Conservation (phyloP, 2,888 invertebrate genomes). For the Eupithecia abbreviata region DNA sequence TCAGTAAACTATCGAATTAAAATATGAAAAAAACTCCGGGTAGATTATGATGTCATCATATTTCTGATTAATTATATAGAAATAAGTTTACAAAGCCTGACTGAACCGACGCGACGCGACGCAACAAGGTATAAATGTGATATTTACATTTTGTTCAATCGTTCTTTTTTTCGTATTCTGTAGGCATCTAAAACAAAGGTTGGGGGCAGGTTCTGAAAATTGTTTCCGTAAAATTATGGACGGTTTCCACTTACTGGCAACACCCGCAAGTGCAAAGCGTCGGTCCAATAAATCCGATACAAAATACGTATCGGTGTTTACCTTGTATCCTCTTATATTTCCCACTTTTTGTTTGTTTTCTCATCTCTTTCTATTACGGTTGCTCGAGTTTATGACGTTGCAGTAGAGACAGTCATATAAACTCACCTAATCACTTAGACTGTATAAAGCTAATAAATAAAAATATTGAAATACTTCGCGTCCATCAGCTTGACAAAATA, state of each 20-base stretch:
- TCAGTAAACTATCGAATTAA: neutral
- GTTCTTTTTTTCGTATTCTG: neutral
- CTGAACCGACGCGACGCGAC: too few relatives aligned
- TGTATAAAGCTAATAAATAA: too few relatives aligned
- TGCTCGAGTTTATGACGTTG: slow-evolving; percentile 42
- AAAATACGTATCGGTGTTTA: slow-evolving; percentile 62
- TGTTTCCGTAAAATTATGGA: slow-evolving; percentile 9
- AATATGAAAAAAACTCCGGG: neutral
- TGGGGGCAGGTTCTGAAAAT: neutral
- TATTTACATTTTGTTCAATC: neutral
- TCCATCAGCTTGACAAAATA: neutral
- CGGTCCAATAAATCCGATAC: slow-evolving; percentile 62
- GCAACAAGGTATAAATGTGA: neutral
- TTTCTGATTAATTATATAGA: neutral
- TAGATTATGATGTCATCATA: neutral
- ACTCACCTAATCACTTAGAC: too few relatives aligned
- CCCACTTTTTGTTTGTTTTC: slow-evolving; percentile 52
- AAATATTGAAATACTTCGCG: too few relatives aligned
- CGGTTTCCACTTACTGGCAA: slow-evolving; percentile 42
- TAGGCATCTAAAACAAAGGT: neutral
- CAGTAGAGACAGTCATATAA: slow-evolving; percentile 19
- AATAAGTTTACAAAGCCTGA: neutral
- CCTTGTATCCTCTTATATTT: slow-evolving; percentile 61
- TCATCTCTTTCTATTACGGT: slow-evolving; percentile 41
- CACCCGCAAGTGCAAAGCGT: slow-evolving; percentile 43